Conservation (phyloP, 2,888 invertebrate genomes). For the Eilema sororculum region DNA sequence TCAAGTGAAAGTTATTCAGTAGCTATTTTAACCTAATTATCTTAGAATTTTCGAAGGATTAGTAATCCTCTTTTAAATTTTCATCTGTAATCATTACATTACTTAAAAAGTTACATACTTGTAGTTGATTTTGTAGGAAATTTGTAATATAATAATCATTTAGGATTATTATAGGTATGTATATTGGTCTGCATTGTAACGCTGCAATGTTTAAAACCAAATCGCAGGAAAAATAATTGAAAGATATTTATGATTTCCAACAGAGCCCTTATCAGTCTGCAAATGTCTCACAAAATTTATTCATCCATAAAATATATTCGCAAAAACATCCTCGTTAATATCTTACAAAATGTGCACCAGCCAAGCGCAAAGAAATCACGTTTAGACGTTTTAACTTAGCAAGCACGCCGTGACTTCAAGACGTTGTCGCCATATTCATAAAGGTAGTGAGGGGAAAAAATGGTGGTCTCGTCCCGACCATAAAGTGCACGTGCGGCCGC, state of each 20-base stretch:
- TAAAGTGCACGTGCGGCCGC: slow-evolving; percentile 75
- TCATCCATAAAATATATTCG: not conserved
- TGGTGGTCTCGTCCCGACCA: slow-evolving; percentile 66
- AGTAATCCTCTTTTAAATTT: not conserved
- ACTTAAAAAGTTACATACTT: no score
- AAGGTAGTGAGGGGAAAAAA: slow-evolving; percentile 62
- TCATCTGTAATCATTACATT: no score
- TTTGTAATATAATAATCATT: no score
- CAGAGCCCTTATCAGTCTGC: not conserved
- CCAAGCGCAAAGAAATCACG: slow-evolving; percentile 25
- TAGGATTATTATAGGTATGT: no score
- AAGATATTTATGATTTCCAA: no score
- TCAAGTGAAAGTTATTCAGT: slow-evolving; percentile 1
- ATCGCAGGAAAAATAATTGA: no score
- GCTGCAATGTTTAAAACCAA: not conserved
- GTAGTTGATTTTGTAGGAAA: no score
- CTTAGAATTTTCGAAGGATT: not conserved
- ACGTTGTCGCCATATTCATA: slow-evolving; percentile 59
- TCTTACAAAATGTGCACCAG: slow-evolving; percentile 1
- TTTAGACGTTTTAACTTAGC: slow-evolving; percentile 42
- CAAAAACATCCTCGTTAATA: slow-evolving; percentile 1
- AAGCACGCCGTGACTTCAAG: slow-evolving; percentile 36
- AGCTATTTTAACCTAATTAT: not conserved
- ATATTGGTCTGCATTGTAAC: no score
- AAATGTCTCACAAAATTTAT: not conserved